Base-by-base conservation (phyloP, 2,888 invertebrate genomes). In the Monoplex corrugatus region DNA sequence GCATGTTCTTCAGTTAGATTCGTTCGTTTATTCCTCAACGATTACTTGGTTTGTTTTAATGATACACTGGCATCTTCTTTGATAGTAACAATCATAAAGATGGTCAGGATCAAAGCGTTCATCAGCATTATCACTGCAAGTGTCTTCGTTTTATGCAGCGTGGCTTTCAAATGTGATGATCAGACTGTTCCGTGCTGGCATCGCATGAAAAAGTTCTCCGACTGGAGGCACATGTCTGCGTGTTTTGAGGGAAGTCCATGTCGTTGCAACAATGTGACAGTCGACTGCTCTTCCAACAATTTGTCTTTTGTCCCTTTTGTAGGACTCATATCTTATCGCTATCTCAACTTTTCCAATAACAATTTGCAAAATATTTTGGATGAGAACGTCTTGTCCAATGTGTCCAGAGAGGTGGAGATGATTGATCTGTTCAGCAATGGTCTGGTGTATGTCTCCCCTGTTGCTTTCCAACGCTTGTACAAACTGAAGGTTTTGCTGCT, bases 351-450 rank as follows among this genome's bases (percentile, higher is more conserved):
- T 44, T 84, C 84, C 35, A 57, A 84, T 38, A 84, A 84, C 84
- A 84, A 57, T 23, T 35, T 84, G 50, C 35, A 1, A 5, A 57
- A 2, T 19, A 57, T 84, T 23, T 57, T 57, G 0, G 35, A n/a
- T 16, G 10, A 8, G 13, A 5, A 57, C 23, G 50, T 84, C 84
- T 84, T 84, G 28, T n/a, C 32, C 50, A 84, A 57, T 28, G 84
- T 84, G 45, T 84, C 84, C 57, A 57, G 50, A 32, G 84, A 84
- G 19, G 84, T 84, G 45, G 50, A 50, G 50, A 38, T 35, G 50
- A 84, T 84, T 38, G 84, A 84, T 32, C 84, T 84, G 84, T 57
- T 50, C 84, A 84, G 28, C 50, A 84, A 84, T 57, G 84, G 84
- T 23, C 38, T 84, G 35, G 50, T 32, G 35, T 57, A 84, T 57